Conservation (phyloP, 1,140 invertebrate genomes). For the Trypoxylus dichotomus region DNA sequence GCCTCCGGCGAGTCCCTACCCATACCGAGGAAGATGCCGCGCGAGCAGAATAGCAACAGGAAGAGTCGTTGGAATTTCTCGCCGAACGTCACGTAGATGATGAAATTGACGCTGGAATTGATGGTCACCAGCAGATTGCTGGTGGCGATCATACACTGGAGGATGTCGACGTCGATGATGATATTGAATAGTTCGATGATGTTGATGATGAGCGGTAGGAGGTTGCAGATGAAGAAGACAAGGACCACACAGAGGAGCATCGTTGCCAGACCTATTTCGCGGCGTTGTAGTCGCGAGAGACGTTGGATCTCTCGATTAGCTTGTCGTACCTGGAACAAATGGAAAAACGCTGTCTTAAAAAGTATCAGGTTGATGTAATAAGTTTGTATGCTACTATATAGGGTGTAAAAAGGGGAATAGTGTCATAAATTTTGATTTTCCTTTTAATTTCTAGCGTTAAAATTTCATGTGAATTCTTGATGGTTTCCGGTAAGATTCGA, state of each 20-base stretch:
- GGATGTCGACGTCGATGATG: slow-evolving; percentile 57
- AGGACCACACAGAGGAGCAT: slow-evolving; percentile 94
- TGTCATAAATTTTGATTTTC: no score
- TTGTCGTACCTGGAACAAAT: slow-evolving; percentile 68
- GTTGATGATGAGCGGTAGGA: slow-evolving; percentile 87
- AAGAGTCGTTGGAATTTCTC: slow-evolving; percentile 94
- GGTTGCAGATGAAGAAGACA: slow-evolving; percentile 93
- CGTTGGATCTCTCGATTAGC: slow-evolving; percentile 82
- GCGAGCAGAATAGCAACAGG: slow-evolving; percentile 81
- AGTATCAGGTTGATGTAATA: no score
- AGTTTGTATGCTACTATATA: no score
- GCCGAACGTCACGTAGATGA: slow-evolving; percentile 96
- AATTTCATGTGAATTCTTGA: no score
- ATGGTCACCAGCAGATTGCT: slow-evolving; percentile 94
- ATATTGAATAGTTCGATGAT: slow-evolving; percentile 76
- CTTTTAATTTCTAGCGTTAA: no score
- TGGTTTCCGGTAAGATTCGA: no score
- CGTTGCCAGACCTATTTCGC: slow-evolving; percentile 87
- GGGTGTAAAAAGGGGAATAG: no score
- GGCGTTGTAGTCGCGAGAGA: slow-evolving; percentile 75
- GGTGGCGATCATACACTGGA: slow-evolving; percentile 78
- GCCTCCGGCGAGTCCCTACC: slow-evolving; percentile 70
- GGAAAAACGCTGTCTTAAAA: background rate
- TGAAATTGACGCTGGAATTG: slow-evolving; percentile 96
- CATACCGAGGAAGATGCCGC: slow-evolving; percentile 56